phyloP scores from a whole-genome alignment of 2,888 invertebrate species.

The Apodemia hepburni region DNA sequence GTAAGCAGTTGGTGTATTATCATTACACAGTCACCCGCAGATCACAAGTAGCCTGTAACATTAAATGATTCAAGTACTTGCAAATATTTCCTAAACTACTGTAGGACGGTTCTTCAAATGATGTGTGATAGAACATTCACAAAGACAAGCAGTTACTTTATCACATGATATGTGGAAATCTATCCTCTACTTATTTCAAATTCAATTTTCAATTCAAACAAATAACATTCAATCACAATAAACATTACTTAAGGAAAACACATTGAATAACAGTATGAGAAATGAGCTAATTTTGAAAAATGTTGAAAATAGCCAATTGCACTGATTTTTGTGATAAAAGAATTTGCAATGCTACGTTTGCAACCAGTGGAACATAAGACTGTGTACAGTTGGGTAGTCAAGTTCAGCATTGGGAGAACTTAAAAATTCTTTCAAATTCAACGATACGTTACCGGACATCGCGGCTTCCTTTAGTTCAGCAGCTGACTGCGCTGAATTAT shows the following conservation, averaged over 20 bases:
- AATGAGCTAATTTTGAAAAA: slow-evolving; percentile 24
- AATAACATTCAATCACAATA: not conserved
- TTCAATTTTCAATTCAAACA: slow-evolving; percentile 7
- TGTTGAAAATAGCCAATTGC: slow-evolving; percentile 39
- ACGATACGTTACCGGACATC: slow-evolving; percentile 42
- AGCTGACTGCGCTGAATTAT: slow-evolving; percentile 65
- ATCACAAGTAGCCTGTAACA: slow-evolving; percentile 29
- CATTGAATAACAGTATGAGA: slow-evolving; percentile 3
- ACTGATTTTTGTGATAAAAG: slow-evolving; percentile 33
- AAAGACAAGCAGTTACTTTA: slow-evolving; percentile 46
- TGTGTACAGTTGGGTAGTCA: slow-evolving; percentile 72
- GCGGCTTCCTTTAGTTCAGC: slow-evolving; percentile 47
- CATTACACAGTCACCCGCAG: slow-evolving; percentile 5
- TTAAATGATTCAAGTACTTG: slow-evolving; percentile 32
- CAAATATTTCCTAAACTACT: slow-evolving; percentile 47
- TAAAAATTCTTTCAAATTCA: slow-evolving; percentile 60
- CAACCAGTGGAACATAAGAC: slow-evolving; percentile 76
- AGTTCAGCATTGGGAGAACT: slow-evolving; percentile 68
- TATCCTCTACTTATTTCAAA: slow-evolving; percentile 31
- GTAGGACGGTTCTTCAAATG: slow-evolving; percentile 64
- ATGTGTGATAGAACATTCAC: slow-evolving; percentile 38
- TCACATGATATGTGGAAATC: slow-evolving; percentile 54
- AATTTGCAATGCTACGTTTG: slow-evolving; percentile 61
- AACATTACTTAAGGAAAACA: not conserved
- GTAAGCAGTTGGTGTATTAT: slow-evolving; percentile 8